A percentile compares a stretch with the other conserved stretches of the same genome.
Evolutionary conservation across 1,140 invertebrate genomes (phyloP).

Genomic region (Macrobrachium rosenbergii): DNA sequence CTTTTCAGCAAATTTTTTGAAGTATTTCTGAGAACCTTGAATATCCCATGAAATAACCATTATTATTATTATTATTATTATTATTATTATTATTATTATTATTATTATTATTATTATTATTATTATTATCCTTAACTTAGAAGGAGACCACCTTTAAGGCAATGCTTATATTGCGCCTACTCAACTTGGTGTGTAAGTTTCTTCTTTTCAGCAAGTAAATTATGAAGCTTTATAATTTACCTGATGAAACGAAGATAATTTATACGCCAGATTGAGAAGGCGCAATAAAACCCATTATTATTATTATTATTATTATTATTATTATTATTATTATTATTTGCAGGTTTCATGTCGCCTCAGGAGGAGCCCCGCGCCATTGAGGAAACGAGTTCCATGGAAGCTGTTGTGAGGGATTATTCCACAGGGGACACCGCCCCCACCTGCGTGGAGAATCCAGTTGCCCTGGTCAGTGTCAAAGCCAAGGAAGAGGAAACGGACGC

Average conservation of each 20-base stretch:
- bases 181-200: too few relatives aligned
- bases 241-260: too few relatives aligned
- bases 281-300: too few relatives aligned
- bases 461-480: constrained; percentile 50
- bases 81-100: constrained; percentile 27
- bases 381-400: constrained; percentile 46
- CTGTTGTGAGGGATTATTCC: constrained; percentile 46
- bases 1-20: too few relatives aligned
- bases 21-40: too few relatives aligned
- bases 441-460: constrained; percentile 33
- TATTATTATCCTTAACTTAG: too few relatives aligned
- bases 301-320: background rate
- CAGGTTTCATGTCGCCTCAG: constrained; percentile 58
- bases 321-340: background rate
- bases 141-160: background rate
- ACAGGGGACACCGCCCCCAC: background rate
- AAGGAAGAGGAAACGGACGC: constrained; percentile 51
- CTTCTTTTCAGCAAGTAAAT: too few relatives aligned
- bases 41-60: too few relatives aligned
- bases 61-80: constrained; percentile 16
- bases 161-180: background rate
- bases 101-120: constrained; percentile 29
- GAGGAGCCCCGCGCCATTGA: constrained; percentile 34
- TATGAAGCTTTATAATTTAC: too few relatives aligned
- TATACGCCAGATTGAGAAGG: too few relatives aligned